Percentiles rank a stretch among this genome's conserved stretches.
Evolutionary conservation across 2,888 invertebrate genomes (phyloP).

Genomic region (Phaedon cochleariae): DNA sequence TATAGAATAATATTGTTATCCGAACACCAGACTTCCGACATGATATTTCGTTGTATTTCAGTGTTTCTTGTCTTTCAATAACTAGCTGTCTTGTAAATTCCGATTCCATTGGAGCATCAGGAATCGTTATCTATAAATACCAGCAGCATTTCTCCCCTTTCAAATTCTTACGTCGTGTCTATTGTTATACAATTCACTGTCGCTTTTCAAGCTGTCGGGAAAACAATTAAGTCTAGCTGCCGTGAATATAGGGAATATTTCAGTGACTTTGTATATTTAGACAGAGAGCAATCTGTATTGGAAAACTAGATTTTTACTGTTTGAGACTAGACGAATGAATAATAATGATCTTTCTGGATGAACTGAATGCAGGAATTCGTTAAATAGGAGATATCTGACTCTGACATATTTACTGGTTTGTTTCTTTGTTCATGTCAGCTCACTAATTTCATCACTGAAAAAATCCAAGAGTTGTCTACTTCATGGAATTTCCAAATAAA

Average conservation of each 20-base stretch:
- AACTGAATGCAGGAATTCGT: constrained; percentile 31
- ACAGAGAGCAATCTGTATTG: constrained; percentile 30
- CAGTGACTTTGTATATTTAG: constrained; percentile 43
- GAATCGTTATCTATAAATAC: constrained; percentile 34
- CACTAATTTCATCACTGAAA: not conserved
- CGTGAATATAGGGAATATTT: constrained; percentile 43
- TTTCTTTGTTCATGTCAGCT: constrained; percentile 21
- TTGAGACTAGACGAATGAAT: constrained; percentile 31
- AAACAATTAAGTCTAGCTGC: constrained; percentile 42
- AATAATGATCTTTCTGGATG: constrained; percentile 27
- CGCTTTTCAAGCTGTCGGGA: constrained; percentile 43
- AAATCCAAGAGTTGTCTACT: too few relatives aligned
- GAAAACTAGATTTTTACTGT: constrained; percentile 28
- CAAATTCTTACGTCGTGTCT: constrained; percentile 38
- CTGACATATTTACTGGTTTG: constrained; percentile 26
- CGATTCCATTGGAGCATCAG: not conserved
- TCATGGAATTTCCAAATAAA: too few relatives aligned
- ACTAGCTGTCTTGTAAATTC: not conserved
- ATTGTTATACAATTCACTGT: constrained; percentile 41
- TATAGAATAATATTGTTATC: too few relatives aligned
- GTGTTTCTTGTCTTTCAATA: not conserved
- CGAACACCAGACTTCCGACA: too few relatives aligned
- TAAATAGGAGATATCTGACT: constrained; percentile 25
- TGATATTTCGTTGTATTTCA: too few relatives aligned
- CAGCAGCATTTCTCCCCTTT: constrained; percentile 27